Evolutionary conservation across 2,113 vertebrate genomes (phyloP), one percentile per base, ranked within the genome.

Genomic region (Alosa alosa): DNA sequence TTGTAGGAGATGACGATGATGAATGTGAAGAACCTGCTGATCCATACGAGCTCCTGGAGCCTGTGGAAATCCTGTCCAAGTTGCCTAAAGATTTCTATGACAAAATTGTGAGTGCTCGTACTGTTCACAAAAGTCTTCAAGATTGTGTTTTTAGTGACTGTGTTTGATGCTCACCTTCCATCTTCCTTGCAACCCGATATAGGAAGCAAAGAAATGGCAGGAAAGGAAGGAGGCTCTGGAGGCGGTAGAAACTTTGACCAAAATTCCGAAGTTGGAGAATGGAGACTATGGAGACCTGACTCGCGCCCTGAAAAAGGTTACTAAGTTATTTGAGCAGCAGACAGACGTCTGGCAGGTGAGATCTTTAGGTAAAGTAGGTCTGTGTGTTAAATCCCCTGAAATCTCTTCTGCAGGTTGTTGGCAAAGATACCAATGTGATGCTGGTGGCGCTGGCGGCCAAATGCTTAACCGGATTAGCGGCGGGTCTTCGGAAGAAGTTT

Each of bases 151-250:
- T 75, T 2, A 0, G 5, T 0, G 0, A 45, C 6, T 6, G 18
- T 20, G 41, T 68, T 52, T 3, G 10, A 3, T 81, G n/a, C 11
- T 75, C 20, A 18, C 20, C 0, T 18, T 36, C 31, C 10, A 9
- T 36, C 68, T 75, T 75, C 13, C 31, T 39, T 75, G 68, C 68
- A 75, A 39, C 50, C 86, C 83, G 2, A 82, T 93, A 1, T 89
- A 99, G 98, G 98, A 99, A 92, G 98, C 98, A 85, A 99, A 99
- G 93, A 99, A 99, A 91, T 99, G 98, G 98, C 98, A 99, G 91
- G 98, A 99, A 92, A 96, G 98, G 86, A 99, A 99, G 91, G 98
- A 99, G 92, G 98, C 96, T 57, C 92, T 99, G 90, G 98, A 99
- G 90, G 96, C 97, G 83, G 88, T 99, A 5, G 98, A 99, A 89